A percentile compares a stretch with the other conserved stretches of the same genome.
Conservation (phyloP, 1,140 invertebrate genomes). For the Ooceraea biroi region DNA sequence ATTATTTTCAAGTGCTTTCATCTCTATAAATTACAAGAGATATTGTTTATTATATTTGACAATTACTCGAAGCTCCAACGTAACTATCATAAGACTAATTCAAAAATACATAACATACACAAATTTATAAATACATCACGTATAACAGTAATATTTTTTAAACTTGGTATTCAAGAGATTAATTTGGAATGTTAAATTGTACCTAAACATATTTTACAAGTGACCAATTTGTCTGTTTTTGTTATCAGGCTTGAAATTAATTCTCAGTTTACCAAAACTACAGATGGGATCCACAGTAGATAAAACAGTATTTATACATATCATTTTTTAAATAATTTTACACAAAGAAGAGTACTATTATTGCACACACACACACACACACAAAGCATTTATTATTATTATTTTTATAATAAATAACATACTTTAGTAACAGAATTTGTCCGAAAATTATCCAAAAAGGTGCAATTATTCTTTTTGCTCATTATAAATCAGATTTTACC, state of each 20-base stretch:
- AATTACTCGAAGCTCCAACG: no score
- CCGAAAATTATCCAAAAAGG: neutral
- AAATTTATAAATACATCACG: neutral
- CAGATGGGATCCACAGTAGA: neutral
- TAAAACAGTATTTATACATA: constrained; percentile 9
- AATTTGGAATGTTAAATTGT: neutral
- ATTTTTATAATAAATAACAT: neutral
- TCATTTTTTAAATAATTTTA: neutral
- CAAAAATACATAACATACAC: no score
- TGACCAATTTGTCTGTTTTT: neutral
- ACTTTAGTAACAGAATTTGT: neutral
- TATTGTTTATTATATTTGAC: constrained; percentile 22
- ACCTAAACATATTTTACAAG: neutral
- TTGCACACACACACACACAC: no score
- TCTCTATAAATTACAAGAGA: neutral
- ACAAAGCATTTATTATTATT: neutral
- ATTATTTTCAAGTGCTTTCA: constrained; percentile 6
- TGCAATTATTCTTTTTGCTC: neutral
- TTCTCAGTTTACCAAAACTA: neutral
- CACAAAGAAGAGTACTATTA: neutral
- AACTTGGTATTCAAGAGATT: neutral
- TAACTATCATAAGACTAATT: no score
- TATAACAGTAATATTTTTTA: neutral
- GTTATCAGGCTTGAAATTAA: neutral
- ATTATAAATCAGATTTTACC: neutral